Evolutionary conservation across 1,140 invertebrate genomes (phyloP), one percentile per base, ranked within the genome.

Genomic region (Mycetomoellerius zeteki): DNA sequence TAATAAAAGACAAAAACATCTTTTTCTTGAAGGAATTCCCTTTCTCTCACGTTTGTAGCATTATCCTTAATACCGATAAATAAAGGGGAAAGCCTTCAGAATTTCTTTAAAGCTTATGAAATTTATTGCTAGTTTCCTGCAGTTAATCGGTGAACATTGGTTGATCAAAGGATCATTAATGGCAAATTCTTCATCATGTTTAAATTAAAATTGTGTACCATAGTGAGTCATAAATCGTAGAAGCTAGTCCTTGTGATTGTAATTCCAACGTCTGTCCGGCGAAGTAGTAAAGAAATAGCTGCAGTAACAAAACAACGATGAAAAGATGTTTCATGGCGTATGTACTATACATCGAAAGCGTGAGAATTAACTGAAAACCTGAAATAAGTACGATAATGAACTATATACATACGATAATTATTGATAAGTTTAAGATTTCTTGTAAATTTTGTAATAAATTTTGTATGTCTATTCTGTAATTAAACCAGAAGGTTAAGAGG

Each of bases 51-150:
- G 52, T 43, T 7, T 88, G 30, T 52, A 89, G n/a, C 54, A 88
- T 75, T 33, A 85, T 58, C 0, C 52, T 69, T 1, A 90, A 56
- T 3, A 90, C 86, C 0, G 89, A 90, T 19, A 90, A 24, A 14
- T 88, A 90, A 86, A 88, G 10, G 37, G 71, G 2, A 81, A 90
- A 8, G 82, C 47, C 10, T 88, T 90, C 1, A 90, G 1, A 50
- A 90, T 88, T 14, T 90, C 77, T 3, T 88, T 90, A 47, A 90
- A 90, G 0, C 64, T 86, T 16, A 52, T 4, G 8, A 90, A 33
- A 33, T 90, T 90, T 71, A 90, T 88, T 14, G 81, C 27, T 14
- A 85, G 0, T 87, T 87, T 21, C 86, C 81, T 50, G 69, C 81
- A 0, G 62, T 85, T 5, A 87, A 43, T 12, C n/a, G 71, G 52